Evolutionary conservation across 2,113 vertebrate genomes (phyloP).

Genomic region (Hyla sarda): DNA sequence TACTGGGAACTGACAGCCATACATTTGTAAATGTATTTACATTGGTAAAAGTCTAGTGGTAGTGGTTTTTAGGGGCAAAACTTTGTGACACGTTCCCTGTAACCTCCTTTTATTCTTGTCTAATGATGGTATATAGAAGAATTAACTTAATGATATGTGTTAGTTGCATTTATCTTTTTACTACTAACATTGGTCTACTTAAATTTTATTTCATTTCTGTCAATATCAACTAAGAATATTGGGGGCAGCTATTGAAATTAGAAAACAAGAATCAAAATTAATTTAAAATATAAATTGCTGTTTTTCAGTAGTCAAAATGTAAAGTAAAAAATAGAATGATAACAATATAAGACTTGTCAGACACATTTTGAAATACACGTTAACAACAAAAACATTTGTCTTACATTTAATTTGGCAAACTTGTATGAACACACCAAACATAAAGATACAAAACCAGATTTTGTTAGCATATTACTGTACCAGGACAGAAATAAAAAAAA

Average conservation of each 20-base stretch:
- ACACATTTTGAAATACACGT: constrained; percentile 40
- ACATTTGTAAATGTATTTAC: too few species aligned
- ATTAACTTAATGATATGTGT: not conserved
- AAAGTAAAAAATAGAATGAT: constrained; percentile 27
- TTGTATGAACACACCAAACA: constrained; percentile 35
- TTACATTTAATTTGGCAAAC: constrained; percentile 57
- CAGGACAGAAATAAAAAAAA: constrained; percentile 67
- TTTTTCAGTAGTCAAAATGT: constrained; percentile 22
- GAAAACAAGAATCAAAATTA: not conserved
- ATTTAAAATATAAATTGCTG: not conserved
- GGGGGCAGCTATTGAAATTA: not conserved
- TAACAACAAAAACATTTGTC: constrained; percentile 40
- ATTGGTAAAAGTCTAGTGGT: too few species aligned
- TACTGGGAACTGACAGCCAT: too few species aligned
- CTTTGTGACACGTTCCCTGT: too few species aligned
- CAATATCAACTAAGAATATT: not conserved
- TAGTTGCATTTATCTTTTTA: not conserved
- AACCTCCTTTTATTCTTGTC: too few species aligned
- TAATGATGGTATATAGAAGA: too few species aligned
- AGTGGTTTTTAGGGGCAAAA: too few species aligned
- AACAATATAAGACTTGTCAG: constrained; percentile 4
- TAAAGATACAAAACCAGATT: constrained; percentile 66
- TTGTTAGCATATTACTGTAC: constrained; percentile 71
- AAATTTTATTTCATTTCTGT: not conserved
- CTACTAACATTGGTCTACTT: not conserved